phyloP scores from a whole-genome alignment of 2,797 vertebrate genomes.

The Eleutherodactylus coqui region DNA sequence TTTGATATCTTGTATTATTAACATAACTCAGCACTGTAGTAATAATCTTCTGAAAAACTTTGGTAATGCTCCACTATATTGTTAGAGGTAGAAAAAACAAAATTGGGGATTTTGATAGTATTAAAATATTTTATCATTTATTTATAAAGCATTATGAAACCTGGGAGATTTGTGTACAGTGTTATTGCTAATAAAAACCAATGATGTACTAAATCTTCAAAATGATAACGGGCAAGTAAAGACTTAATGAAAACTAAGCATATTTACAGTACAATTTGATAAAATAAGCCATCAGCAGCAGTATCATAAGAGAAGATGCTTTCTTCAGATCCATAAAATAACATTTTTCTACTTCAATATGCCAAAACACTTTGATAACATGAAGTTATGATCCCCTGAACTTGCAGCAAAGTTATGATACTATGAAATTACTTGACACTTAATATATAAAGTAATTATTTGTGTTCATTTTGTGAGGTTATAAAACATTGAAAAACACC shows the following conservation, averaged over 20 bases:
- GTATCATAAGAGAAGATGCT: conserved; percentile 16
- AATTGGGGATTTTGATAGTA: conserved; percentile 9
- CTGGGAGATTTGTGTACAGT: conserved; percentile 15
- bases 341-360: conserved; percentile 28
- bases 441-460: conserved; percentile 50
- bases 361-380: conserved; percentile 46
- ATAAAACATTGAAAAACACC: conserved; percentile 50
- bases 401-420: conserved; percentile 32
- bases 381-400: conserved; percentile 39
- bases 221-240: conserved; percentile 36
- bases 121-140: conserved; percentile 32
- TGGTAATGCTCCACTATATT: conserved; percentile 16
- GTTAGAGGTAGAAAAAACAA: conserved; percentile 2
- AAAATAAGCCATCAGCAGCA: conserved; percentile 18
- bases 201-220: conserved; percentile 33
- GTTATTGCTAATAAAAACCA: conserved; percentile 25
- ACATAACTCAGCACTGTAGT: conserved; percentile 11
- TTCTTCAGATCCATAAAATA: conserved; percentile 29
- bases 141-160: conserved; percentile 44
- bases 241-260: conserved; percentile 30
- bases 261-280: conserved; percentile 37
- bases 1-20: conserved; percentile 30
- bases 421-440: conserved; percentile 43
- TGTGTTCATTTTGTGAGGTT: conserved; percentile 40
- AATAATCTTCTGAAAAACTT: neutral